phyloP scores from a whole-genome alignment of 1,140 invertebrate genomes.

The Scaptomyza pallida region DNA sequence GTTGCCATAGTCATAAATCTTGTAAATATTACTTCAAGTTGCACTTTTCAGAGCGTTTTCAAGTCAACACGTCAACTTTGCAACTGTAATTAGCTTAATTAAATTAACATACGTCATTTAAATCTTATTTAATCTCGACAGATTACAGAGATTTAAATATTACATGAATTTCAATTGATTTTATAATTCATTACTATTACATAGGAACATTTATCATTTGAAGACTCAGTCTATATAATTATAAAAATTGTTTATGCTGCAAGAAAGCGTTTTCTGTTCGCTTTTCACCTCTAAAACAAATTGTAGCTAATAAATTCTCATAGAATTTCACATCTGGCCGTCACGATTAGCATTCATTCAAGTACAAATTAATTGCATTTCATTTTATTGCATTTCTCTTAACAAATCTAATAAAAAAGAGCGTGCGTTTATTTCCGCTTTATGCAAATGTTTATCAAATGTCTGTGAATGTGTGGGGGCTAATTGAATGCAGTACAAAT shows the following conservation, averaged over 20 bases:
- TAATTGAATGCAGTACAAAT: slow-evolving; percentile 1
- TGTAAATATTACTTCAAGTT: background rate
- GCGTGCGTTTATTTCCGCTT: slow-evolving; percentile 56
- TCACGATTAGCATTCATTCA: slow-evolving; percentile 70
- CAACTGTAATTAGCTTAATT: background rate
- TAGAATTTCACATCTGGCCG: slow-evolving; percentile 35
- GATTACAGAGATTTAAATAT: background rate
- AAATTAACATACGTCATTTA: too few relatives aligned
- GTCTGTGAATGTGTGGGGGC: background rate
- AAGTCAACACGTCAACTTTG: background rate
- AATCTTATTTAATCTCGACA: too few relatives aligned
- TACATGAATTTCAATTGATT: background rate
- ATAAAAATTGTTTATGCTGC: too few relatives aligned
- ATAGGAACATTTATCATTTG: too few relatives aligned
- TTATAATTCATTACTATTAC: background rate
- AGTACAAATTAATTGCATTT: slow-evolving; percentile 66
- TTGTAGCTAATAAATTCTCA: slow-evolving; percentile 68
- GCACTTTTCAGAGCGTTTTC: background rate
- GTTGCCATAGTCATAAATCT: background rate
- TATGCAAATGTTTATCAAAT: slow-evolving; percentile 24
- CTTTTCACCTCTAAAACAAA: slow-evolving; percentile 48
- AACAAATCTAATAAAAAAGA: slow-evolving; percentile 44
- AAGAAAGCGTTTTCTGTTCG: slow-evolving; percentile 2
- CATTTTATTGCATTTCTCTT: slow-evolving; percentile 39
- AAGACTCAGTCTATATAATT: too few relatives aligned